Base-by-base conservation (phyloP, 2,888 invertebrate species). In the Epinotia bilunana region DNA sequence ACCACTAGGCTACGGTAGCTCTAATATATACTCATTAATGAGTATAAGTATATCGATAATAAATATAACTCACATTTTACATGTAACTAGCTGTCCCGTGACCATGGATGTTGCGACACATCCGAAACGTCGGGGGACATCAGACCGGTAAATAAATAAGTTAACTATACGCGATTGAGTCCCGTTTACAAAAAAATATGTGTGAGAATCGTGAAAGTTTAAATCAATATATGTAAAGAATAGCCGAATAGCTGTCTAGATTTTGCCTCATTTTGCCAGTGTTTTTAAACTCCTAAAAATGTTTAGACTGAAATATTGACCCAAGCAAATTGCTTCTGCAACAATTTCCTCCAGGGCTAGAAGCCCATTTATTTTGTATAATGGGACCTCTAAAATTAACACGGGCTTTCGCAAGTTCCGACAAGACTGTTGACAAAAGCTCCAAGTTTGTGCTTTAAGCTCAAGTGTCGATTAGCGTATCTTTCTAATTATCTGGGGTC, bases 391-490 rank as follows among this genome's bases (percentile, higher is more conserved):
- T 63, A 46, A 63, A 46, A 13, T 43, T 20, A 46, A 62, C 53
- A 53, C 39, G 62, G 43, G 53, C 53, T 53, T 53, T 53, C 13
- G 43, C 16, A 63, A 63, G 63, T 63, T 46, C 12, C 39, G 63
- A 46, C 63, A 20, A 63, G 46, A 46, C 53, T 63, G 43, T 46
- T 63, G 63, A 63, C 63, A 63, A 46, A 62, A 46, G 63, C 20
- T 13, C 43, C 63, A 63, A 63, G 46, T 46, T 63, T 46, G 63
- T 13, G 13, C 18, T 62, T 62, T 53, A 53, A 63, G 43, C 43
- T 63, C 43, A 43, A 63, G 62, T 28, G 43, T 46, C 63, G 46
- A 62, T 63, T 63, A 63, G 16, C 43, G 5, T 43, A 43, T 63
- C 43, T 63, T 43, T 20, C 43, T 43, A 63, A 63, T 63, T 63